Evolutionary conservation across 2,113 vertebrate genomes (phyloP).

Genomic region (Gymnorhina tibicen): DNA sequence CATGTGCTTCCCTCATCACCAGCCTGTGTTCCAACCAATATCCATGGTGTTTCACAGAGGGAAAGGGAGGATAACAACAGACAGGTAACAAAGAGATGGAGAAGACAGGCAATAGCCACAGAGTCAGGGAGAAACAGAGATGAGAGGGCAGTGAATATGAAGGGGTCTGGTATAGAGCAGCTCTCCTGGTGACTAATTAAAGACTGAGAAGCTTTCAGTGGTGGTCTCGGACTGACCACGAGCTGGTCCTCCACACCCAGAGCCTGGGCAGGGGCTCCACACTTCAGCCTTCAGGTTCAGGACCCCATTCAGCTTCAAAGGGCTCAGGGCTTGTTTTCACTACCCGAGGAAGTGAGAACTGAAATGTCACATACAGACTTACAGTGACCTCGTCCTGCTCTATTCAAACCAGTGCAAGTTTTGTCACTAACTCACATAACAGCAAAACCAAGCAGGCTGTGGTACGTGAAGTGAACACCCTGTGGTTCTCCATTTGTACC

Average conservation of each 20-base stretch:
- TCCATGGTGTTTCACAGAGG: neutral
- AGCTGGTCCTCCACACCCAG: neutral
- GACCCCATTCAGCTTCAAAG: neutral
- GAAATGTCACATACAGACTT: neutral
- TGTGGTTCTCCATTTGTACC: neutral
- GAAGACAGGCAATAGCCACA: neutral
- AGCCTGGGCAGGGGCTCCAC: neutral
- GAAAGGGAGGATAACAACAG: neutral
- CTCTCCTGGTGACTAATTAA: neutral
- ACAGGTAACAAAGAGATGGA: neutral
- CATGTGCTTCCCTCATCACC: fast-evolving
- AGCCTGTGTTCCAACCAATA: fast-evolving
- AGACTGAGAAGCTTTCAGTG: neutral
- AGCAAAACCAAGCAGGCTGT: neutral
- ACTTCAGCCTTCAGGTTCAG: neutral
- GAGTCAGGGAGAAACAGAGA: neutral
- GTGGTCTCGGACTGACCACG: neutral
- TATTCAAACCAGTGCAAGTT: neutral
- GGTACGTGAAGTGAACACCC: neutral
- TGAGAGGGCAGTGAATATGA: neutral
- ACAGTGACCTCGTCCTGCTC: fast-evolving
- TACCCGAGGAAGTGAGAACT: neutral
- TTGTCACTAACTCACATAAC: neutral
- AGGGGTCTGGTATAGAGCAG: neutral
- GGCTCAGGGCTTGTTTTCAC: neutral